Conservation (phyloP, 2,113 vertebrate species). For the Pomatostomus ruficeps region DNA sequence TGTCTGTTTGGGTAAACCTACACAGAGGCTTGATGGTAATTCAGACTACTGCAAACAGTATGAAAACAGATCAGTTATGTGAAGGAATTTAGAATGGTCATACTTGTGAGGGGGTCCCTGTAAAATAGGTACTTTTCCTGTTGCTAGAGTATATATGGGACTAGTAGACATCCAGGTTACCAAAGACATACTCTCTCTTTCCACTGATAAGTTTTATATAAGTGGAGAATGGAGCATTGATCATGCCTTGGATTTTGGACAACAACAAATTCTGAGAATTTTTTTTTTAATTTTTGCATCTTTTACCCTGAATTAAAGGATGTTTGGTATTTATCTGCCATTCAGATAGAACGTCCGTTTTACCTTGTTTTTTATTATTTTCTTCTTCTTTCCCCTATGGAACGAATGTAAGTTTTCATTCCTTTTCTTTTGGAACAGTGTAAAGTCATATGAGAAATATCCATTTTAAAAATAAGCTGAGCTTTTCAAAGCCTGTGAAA, state of each 20-base stretch:
- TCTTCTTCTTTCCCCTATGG: background rate
- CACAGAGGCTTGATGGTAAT: background rate
- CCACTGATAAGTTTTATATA: background rate
- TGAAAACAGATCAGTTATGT: background rate
- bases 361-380: background rate
- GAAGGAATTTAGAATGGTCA: background rate
- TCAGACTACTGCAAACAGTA: background rate
- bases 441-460: background rate
- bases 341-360: background rate
- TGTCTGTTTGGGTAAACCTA: background rate
- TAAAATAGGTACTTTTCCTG: background rate
- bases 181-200: background rate
- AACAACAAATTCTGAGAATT: background rate
- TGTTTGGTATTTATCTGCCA: background rate
- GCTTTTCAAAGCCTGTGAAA: background rate
- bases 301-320: background rate
- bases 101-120: background rate
- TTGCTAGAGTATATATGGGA: background rate
- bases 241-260: background rate
- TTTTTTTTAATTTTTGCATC: background rate
- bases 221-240: background rate
- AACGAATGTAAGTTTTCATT: background rate
- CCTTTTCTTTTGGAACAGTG: background rate
- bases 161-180: background rate
- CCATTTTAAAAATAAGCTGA: background rate